Base-by-base conservation (phyloP, 2,888 invertebrate species). In the Platypus cylindrus region DNA sequence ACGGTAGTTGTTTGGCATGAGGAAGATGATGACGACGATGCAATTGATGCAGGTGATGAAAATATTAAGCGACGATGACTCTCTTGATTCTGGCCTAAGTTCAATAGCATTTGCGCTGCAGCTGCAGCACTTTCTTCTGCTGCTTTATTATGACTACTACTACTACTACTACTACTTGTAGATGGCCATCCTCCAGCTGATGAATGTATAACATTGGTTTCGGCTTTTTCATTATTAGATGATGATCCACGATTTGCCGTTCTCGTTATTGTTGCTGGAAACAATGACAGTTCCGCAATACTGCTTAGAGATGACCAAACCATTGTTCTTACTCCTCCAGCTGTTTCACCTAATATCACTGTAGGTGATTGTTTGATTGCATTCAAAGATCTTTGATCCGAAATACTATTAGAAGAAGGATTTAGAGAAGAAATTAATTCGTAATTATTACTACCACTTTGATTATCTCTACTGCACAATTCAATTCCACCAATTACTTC, bases 271-370 rank as follows among this genome's bases (percentile, higher is more conserved):
- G 59, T 58, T 9, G 60, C 52, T 9, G 59, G 51, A 37, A 57
- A 54, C 5, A 53, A 38, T 38, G 55, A 58, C n/a, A 56, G 47
- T 28, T 51, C 50, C 11, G 40, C 53, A 49, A 46, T 47, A 47
- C 41, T 48, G 44, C 52, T 49, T 53, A 48, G 44, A 23, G 48
- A 70, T 17, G 74, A 73, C 76, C 76, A 77, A 37, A 76, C 68
- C 76, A 76, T 77, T 25, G 77, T 76, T 36, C 71, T 55, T 0
- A 90, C 89, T 25, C 89, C 85, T 34, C 89, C 90, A 23, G 86
- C 85, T 61, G 90, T 89, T n/a, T 90, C 89, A 30, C 89, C 89
- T 87, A 90, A 87, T 47, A 90, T 85, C 43, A 89, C 89, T 30
- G 86, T 84, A 17, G 90, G 89, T 32, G 89, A 70, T 38, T 71